phyloP scores from a whole-genome alignment of 2,113 vertebrate genomes.

The Isurus oxyrinchus region DNA sequence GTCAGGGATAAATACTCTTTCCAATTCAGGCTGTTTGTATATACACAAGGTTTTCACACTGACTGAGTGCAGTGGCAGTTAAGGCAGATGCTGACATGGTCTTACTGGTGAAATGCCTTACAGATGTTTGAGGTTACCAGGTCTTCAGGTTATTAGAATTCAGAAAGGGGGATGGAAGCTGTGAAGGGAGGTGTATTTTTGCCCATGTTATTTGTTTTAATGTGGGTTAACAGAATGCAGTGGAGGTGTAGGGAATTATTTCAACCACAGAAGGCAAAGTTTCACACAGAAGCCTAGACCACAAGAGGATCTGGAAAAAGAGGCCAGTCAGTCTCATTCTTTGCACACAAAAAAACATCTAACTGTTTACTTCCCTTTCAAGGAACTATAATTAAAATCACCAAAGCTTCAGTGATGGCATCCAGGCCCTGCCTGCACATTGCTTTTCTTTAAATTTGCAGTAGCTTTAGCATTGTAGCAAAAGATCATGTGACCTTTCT shows the following conservation, averaged over 20 bases:
- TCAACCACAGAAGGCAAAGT: slow-evolving; percentile 5
- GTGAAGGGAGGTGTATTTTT: slow-evolving; percentile 9
- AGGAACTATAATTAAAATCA: slow-evolving; percentile 20
- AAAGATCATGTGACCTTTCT: background rate
- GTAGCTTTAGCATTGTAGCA: background rate
- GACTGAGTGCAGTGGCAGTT: slow-evolving; percentile 41
- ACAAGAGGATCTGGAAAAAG: slow-evolving; percentile 24
- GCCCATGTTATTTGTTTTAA: background rate
- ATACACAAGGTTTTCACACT: slow-evolving; percentile 38
- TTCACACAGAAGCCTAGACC: background rate
- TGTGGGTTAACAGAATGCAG: slow-evolving; percentile 10
- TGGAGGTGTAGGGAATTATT: slow-evolving; percentile 28
- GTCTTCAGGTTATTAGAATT: slow-evolving; percentile 40
- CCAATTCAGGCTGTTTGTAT: slow-evolving; percentile 37
- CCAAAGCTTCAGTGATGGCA: background rate
- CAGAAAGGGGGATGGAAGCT: background rate
- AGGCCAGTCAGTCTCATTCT: background rate
- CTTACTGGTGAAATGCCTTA: slow-evolving; percentile 15
- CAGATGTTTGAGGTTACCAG: slow-evolving; percentile 40
- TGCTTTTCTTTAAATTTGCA: background rate
- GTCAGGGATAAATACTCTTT: slow-evolving; percentile 39
- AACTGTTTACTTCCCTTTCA: slow-evolving; percentile 16
- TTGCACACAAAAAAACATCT: background rate
- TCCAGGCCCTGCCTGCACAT: no score
- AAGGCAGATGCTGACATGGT: slow-evolving; percentile 40